A percentile compares a stretch with the other conserved stretches of the same genome.
Evolutionary conservation across 2,888 invertebrate genomes (phyloP).

Genomic region (Podabrus alpinus): DNA sequence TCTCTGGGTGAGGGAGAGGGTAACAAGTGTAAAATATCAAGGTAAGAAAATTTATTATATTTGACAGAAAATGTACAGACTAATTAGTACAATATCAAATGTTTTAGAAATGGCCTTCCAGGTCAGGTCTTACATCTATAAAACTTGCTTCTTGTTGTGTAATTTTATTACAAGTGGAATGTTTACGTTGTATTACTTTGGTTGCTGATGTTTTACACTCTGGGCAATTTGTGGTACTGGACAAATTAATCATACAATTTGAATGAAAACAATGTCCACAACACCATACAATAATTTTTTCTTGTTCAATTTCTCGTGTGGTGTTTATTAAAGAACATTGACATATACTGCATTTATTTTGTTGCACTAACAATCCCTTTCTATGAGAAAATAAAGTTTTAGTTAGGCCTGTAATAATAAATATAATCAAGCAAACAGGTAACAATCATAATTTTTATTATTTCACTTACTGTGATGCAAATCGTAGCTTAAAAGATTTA

Average conservation of each 20-base stretch:
- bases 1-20: no score
- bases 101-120: conserved; percentile 53
- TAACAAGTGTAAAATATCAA: not conserved
- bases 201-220: conserved; percentile 45
- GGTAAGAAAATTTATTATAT: not conserved
- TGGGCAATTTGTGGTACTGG: conserved; percentile 44
- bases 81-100: not conserved
- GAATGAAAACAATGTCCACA: conserved; percentile 53
- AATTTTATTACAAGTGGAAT: conserved; percentile 8
- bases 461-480: conserved; percentile 60
- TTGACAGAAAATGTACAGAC: not conserved
- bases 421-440: not conserved
- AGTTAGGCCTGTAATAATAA: conserved; percentile 48
- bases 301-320: conserved; percentile 39
- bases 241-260: conserved; percentile 39
- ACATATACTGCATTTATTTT: conserved; percentile 48
- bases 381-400: conserved; percentile 46
- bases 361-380: conserved; percentile 48
- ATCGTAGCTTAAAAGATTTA: conserved; percentile 69
- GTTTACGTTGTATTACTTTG: conserved; percentile 31
- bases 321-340: conserved; percentile 44
- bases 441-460: not conserved
- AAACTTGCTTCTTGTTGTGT: conserved; percentile 12
- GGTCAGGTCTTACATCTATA: conserved; percentile 46
- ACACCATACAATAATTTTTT: conserved; percentile 47